A percentile compares a stretch with the other conserved stretches of the same genome.
phyloP scores from a whole-genome alignment of 2,888 invertebrate genomes.

The Dioctria linearis region DNA sequence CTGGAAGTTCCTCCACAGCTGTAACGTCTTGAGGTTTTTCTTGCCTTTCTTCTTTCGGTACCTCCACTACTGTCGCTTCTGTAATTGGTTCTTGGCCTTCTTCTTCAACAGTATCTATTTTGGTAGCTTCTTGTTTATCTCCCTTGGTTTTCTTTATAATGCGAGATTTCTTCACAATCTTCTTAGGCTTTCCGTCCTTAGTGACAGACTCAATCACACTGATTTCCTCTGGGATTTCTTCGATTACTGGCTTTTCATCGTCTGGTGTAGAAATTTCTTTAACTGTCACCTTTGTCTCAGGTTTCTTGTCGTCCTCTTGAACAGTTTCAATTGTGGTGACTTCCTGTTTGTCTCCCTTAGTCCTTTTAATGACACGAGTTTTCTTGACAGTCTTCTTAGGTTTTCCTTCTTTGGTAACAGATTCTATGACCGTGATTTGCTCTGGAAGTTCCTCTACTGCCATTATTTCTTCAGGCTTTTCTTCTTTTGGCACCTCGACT shows the following conservation, averaged over 20 bases:
- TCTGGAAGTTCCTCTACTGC: constrained; percentile 56
- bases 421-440: constrained; percentile 68
- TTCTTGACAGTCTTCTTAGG: constrained; percentile 64
- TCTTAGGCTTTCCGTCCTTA: constrained; percentile 62
- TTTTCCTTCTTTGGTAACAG: constrained; percentile 65
- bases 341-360: constrained; percentile 65
- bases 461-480: constrained; percentile 26
- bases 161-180: constrained; percentile 64
- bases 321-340: constrained; percentile 63
- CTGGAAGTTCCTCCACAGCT: too few species aligned
- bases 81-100: constrained; percentile 65
- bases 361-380: constrained; percentile 68
- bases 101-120: constrained; percentile 64
- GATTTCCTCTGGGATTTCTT: constrained; percentile 52
- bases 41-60: too few species aligned
- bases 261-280: constrained; percentile 56
- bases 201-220: constrained; percentile 58
- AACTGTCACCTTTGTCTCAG: constrained; percentile 65
- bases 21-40: constrained; percentile 1
- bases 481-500: constrained; percentile 55
- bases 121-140: constrained; percentile 63
- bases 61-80: constrained; percentile 60
- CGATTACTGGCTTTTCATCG: not conserved
- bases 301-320: constrained; percentile 60
- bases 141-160: constrained; percentile 62